A percentile compares a stretch with the other conserved stretches of the same genome.
Conservation (phyloP, 1,140 invertebrate genomes). For the Oryzaephilus surinamensis region DNA sequence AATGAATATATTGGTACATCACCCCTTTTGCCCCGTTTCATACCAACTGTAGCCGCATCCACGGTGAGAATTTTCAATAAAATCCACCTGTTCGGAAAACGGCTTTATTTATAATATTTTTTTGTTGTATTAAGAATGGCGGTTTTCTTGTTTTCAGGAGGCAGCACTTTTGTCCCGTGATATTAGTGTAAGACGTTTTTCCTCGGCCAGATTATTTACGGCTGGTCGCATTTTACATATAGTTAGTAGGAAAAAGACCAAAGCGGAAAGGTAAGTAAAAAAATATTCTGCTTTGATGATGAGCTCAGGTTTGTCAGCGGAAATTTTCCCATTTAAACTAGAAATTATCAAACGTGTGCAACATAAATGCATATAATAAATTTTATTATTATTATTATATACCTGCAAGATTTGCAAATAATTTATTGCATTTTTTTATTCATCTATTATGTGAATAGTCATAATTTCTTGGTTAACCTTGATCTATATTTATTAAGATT, state of each 20-base stretch:
- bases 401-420: too few relatives aligned
- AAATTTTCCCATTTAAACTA: not conserved
- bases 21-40: constrained; percentile 37
- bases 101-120: not conserved
- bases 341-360: not conserved
- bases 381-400: too few relatives aligned
- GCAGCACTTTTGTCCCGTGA: constrained; percentile 52
- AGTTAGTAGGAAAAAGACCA: constrained; percentile 51
- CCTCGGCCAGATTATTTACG: constrained; percentile 53
- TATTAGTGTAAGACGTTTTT: constrained; percentile 54
- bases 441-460: too few relatives aligned
- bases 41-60: constrained; percentile 33
- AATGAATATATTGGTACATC: constrained; percentile 39
- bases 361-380: too few relatives aligned
- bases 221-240: constrained; percentile 65
- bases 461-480: too few relatives aligned
- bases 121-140: not conserved
- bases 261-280: constrained; percentile 47
- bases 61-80: constrained; percentile 26
- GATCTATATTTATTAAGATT: too few relatives aligned
- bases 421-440: too few relatives aligned
- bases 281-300: too few relatives aligned
- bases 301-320: too few relatives aligned
- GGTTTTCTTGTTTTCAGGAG: constrained; percentile 39
- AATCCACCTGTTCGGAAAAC: too few relatives aligned